phyloP scores from a whole-genome alignment of 1,140 invertebrate genomes.

The Heliconius himera region DNA sequence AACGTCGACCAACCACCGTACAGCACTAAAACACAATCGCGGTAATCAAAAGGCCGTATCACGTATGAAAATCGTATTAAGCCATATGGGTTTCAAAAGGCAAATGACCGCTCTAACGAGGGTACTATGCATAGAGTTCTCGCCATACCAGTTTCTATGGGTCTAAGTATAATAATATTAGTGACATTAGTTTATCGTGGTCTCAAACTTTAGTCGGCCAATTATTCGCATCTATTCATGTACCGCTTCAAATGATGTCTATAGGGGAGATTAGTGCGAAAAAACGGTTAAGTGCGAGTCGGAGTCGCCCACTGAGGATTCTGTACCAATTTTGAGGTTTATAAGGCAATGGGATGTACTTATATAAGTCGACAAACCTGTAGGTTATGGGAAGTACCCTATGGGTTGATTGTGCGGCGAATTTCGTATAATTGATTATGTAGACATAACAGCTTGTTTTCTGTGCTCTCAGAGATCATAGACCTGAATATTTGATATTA shows the following conservation, averaged over 20 bases:
- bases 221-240: neutral
- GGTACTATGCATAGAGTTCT: conserved; percentile 27
- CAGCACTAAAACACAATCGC: conserved; percentile 32
- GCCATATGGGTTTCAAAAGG: conserved; percentile 33
- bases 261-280: neutral
- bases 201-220: neutral
- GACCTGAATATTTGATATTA: too few relatives aligned
- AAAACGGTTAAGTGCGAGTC: too few relatives aligned
- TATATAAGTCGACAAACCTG: too few relatives aligned
- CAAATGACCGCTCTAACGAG: conserved; percentile 38
- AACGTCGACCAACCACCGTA: neutral
- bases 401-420: too few relatives aligned
- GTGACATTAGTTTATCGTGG: neutral
- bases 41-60: conserved; percentile 38
- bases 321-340: too few relatives aligned
- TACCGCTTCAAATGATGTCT: neutral
- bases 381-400: too few relatives aligned
- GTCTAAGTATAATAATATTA: conserved; percentile 29
- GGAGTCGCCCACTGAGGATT: too few relatives aligned
- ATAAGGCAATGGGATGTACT: too few relatives aligned
- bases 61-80: conserved; percentile 40
- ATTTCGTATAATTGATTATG: too few relatives aligned
- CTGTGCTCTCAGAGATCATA: too few relatives aligned
- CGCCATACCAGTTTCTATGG: conserved; percentile 28
- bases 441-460: too few relatives aligned